Evolutionary conservation across 2,113 vertebrate genomes (phyloP).

Genomic region (Solea solea): DNA sequence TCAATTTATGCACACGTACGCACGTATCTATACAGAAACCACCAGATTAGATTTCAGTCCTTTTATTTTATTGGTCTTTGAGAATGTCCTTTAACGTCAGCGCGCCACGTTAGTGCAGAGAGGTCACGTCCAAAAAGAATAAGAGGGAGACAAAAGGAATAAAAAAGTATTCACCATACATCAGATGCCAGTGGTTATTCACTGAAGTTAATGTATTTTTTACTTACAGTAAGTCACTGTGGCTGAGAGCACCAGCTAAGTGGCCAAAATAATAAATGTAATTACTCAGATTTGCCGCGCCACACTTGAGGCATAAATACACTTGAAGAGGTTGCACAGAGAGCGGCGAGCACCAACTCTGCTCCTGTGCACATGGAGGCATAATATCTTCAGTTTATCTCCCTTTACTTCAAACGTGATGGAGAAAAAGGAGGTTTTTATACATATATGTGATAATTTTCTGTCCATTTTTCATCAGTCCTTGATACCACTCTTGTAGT

Average conservation of each 20-base stretch:
- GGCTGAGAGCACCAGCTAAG: not conserved
- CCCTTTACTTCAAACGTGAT: no score
- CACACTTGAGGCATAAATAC: conserved; percentile 2
- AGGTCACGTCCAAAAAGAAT: not conserved
- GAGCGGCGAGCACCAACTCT: not conserved
- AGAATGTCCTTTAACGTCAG: conserved; percentile 3
- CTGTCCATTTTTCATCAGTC: no score
- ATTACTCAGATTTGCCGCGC: conserved; percentile 15
- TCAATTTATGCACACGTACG: not conserved
- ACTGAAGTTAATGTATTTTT: conserved; percentile 1
- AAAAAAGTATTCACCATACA: not conserved
- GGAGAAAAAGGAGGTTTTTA: no score
- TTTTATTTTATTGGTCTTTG: not conserved
- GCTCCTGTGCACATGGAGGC: not conserved
- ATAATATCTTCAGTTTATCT: no score
- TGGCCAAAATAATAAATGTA: conserved; percentile 22
- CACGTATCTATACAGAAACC: not conserved
- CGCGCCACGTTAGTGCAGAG: not conserved
- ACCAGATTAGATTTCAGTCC: not conserved
- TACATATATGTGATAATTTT: no score
- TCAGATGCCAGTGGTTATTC: not conserved
- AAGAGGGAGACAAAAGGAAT: not conserved
- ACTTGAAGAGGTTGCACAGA: not conserved
- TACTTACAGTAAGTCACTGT: conserved; percentile 10
- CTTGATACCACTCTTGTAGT: no score